phyloP scores from a whole-genome alignment of 2,113 vertebrate genomes.

The Poeciliopsis retropinna region DNA sequence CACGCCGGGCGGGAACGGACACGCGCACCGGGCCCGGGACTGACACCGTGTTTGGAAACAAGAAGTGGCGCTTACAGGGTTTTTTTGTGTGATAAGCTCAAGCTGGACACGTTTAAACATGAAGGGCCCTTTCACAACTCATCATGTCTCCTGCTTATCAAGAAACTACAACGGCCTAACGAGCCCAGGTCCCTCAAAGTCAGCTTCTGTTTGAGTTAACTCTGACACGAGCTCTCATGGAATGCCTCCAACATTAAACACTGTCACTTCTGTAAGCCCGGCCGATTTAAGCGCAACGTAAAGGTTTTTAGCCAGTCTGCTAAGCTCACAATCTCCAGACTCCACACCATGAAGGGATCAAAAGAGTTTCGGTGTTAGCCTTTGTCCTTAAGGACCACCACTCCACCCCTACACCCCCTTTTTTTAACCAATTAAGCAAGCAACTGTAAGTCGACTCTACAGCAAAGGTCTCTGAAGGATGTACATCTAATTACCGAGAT shows the following conservation, averaged over 20 bases:
- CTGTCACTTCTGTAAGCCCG: conserved; percentile 19
- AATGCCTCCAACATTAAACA: conserved; percentile 35
- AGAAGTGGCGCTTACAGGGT: conserved; percentile 69
- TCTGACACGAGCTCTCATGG: conserved; percentile 51
- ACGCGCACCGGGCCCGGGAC: conserved; percentile 30
- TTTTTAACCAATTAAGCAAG: conserved; percentile 55
- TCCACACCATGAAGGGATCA: conserved; percentile 27
- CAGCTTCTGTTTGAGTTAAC: conserved; percentile 53
- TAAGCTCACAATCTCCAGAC: conserved; percentile 24
- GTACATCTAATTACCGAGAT: conserved; percentile 51
- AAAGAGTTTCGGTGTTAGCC: conserved; percentile 27
- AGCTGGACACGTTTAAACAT: conserved; percentile 51
- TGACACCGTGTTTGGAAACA: conserved; percentile 72
- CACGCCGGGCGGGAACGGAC: conserved; percentile 17
- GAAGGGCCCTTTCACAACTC: conserved; percentile 64
- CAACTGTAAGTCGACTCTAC: conserved; percentile 30
- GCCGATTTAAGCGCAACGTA: conserved; percentile 4
- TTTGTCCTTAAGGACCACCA: conserved; percentile 42
- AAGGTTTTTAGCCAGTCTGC: conserved; percentile 31
- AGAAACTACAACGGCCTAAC: conserved; percentile 36
- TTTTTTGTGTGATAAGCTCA: conserved; percentile 52
- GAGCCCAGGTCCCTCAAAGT: conserved; percentile 47
- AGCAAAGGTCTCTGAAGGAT: conserved; percentile 39
- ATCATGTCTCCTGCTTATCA: conserved; percentile 64
- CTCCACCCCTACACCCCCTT: background rate